Evolutionary conservation across 2,888 invertebrate species (phyloP).

Genomic region (Rotaria magnacalcarata): DNA sequence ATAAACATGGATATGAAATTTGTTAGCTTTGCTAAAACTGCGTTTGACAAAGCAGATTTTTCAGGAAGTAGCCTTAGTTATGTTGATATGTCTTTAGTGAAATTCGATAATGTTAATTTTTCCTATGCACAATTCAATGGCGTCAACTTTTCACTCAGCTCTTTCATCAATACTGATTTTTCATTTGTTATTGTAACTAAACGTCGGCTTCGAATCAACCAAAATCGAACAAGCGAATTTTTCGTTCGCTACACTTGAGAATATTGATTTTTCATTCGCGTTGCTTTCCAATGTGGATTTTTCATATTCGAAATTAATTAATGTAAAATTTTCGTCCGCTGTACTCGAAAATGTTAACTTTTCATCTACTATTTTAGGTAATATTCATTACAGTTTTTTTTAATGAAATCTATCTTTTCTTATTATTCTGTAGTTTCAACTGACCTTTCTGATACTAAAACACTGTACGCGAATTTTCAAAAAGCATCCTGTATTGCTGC

Average conservation of each 20-base stretch:
- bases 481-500: not conserved
- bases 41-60: not conserved
- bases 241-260: not conserved
- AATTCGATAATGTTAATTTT: too few relatives aligned
- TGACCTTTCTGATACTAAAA: too few relatives aligned
- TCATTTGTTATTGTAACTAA: too few relatives aligned
- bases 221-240: too few relatives aligned
- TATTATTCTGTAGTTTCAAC: too few relatives aligned
- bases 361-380: too few relatives aligned
- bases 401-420: not conserved
- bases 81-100: too few relatives aligned
- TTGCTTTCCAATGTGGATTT: not conserved
- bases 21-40: not conserved
- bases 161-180: too few relatives aligned
- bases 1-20: not conserved
- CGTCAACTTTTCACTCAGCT: not conserved
- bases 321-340: too few relatives aligned
- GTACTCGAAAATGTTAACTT: not conserved
- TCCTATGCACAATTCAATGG: not conserved
- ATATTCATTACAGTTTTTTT: too few relatives aligned
- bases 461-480: not conserved
- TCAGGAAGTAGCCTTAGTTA: too few relatives aligned
- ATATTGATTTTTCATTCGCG: not conserved
- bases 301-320: not conserved
- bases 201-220: too few relatives aligned